Conservation (phyloP, 2,888 invertebrate genomes). For the Latheticus oryzae region DNA sequence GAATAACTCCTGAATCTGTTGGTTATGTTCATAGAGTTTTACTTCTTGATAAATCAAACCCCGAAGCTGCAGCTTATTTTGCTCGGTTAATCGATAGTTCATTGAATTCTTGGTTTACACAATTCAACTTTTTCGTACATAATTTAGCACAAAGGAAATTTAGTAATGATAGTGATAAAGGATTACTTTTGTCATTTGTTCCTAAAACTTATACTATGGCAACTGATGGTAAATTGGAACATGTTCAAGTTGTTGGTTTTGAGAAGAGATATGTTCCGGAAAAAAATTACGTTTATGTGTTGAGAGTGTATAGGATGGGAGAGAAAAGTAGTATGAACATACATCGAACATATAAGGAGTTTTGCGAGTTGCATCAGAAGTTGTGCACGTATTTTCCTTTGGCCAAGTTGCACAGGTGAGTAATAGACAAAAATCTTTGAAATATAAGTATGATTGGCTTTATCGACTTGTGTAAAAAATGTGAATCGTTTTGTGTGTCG, state of each 20-base stretch:
- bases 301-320: constrained; percentile 84
- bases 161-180: constrained; percentile 85
- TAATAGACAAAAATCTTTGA: too few species aligned
- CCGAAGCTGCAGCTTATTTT: constrained; percentile 96
- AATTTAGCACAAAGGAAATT: constrained; percentile 92
- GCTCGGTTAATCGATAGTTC: constrained; percentile 96
- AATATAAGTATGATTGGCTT: too few species aligned
- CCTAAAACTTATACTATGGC: constrained; percentile 91
- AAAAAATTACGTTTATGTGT: constrained; percentile 95
- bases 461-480: too few species aligned
- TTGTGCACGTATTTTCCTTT: constrained; percentile 91
- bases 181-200: constrained; percentile 90
- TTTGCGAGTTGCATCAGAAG: constrained; percentile 96
- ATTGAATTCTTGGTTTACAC: constrained; percentile 92
- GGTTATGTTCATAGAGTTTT: constrained; percentile 92
- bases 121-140: constrained; percentile 98
- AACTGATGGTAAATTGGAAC: constrained; percentile 88
- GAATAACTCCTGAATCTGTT: constrained; percentile 92
- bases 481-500: too few species aligned
- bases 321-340: constrained; percentile 89
- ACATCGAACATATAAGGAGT: constrained; percentile 96
- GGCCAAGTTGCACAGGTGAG: constrained; percentile 89
- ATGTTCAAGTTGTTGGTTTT: constrained; percentile 87
- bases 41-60: constrained; percentile 88
- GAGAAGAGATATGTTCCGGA: constrained; percentile 97